Evolutionary conservation across 2,888 invertebrate species (phyloP).

Genomic region (Stegana nigrithorax): DNA sequence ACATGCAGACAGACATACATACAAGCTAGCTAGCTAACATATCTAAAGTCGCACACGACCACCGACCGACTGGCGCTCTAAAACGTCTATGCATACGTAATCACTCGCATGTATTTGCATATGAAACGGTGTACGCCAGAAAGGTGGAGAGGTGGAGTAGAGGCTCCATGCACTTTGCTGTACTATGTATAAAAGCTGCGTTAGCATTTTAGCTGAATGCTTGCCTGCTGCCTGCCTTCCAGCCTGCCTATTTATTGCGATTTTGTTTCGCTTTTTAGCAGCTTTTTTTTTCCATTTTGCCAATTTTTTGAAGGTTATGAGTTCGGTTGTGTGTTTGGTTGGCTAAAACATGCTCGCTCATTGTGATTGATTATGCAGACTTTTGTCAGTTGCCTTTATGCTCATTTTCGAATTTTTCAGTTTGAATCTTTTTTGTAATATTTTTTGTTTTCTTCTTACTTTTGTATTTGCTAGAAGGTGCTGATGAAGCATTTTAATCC

Average conservation of each 20-base stretch:
- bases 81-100: too few species aligned
- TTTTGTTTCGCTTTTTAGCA: not conserved
- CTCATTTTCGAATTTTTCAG: conserved; percentile 25
- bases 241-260: too few species aligned
- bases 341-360: not conserved
- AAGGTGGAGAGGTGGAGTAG: not conserved
- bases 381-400: conserved; percentile 43
- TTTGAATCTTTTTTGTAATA: conserved; percentile 17
- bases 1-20: not conserved
- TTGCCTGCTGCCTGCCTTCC: conserved; percentile 27
- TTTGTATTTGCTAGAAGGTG: conserved; percentile 19
- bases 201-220: conserved; percentile 37
- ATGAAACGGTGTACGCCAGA: not conserved
- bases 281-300: too few species aligned
- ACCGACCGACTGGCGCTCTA: not conserved
- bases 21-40: not conserved
- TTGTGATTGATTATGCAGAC: conserved; percentile 56
- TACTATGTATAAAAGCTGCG: conserved; percentile 34
- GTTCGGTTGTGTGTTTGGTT: too few species aligned
- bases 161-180: not conserved
- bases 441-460: conserved; percentile 17
- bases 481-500: conserved; percentile 48
- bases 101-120: not conserved
- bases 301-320: not conserved
- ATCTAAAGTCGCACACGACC: not conserved